These are phyloP conservation scores for Solea solea DNA, from an alignment of 2,113 vertebrate genomes.

Conservation along the genomic window DNA sequence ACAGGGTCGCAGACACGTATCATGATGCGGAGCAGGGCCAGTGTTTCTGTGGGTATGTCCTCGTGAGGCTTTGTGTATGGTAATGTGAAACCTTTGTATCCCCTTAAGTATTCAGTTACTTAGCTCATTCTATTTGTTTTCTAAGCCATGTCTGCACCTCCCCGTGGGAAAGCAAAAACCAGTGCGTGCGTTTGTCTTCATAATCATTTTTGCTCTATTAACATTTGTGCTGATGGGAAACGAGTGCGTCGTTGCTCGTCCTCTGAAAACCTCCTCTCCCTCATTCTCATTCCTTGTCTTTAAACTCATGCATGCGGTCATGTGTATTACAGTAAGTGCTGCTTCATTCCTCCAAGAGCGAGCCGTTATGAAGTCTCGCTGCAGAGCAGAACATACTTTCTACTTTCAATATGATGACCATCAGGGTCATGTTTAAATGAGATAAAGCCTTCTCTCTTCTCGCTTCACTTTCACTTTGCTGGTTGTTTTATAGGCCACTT, in stretches of 20 bases:
- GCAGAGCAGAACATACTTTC: conserved; percentile 39
- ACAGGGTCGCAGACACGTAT: not conserved
- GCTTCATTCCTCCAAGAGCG: not conserved
- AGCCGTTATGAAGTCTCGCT: not conserved
- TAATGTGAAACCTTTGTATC: not conserved
- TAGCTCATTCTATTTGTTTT: not conserved
- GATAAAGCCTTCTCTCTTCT: not conserved
- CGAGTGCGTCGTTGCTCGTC: not conserved
- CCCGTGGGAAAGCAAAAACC: not conserved
- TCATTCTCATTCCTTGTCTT: not conserved
- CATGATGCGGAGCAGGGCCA: not conserved
- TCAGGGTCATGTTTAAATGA: not conserved
- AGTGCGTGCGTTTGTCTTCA: not conserved
- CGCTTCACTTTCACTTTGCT: not conserved
- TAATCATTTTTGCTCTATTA: not conserved
- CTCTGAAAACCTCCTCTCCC: too few species aligned
- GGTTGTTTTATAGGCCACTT: not conserved
- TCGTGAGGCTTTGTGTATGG: not conserved
- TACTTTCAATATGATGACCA: conserved; percentile 41
- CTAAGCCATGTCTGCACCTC: not conserved
- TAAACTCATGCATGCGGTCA: not conserved
- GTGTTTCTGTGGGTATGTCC: not conserved
- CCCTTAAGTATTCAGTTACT: not conserved
- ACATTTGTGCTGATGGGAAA: not conserved
- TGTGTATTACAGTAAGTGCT: conserved; percentile 1